These are phyloP conservation scores for Lithobates pipiens DNA, from an alignment of 2,797 vertebrate genomes.

Conservation along the genomic window DNA sequence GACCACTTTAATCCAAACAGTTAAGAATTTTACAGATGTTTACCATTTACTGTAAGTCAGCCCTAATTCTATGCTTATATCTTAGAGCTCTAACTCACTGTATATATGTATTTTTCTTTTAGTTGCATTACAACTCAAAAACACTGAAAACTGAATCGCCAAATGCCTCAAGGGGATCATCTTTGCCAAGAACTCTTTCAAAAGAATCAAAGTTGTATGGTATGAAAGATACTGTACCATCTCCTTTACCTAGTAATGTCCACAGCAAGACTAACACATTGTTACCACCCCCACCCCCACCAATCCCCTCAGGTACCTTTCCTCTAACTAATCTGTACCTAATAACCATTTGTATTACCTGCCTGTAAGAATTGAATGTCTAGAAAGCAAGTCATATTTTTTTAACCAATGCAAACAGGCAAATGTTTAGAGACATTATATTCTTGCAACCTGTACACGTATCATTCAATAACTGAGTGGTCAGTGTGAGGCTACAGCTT, in stretches of 20 bases:
- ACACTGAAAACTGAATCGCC: slow-evolving; percentile 96
- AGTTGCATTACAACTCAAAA: slow-evolving; percentile 99
- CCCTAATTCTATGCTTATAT: no score
- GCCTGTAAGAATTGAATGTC: slow-evolving; percentile 15
- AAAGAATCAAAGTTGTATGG: slow-evolving; percentile 99
- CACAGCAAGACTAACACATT: slow-evolving; percentile 95
- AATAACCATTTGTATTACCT: background rate
- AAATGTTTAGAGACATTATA: no score
- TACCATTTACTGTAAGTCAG: no score
- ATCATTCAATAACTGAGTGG: no score
- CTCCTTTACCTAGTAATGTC: slow-evolving; percentile 83
- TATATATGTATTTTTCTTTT: slow-evolving; percentile 50
- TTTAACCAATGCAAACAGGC: no score
- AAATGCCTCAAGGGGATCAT: slow-evolving; percentile 93
- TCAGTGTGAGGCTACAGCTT: no score
- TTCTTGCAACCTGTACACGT: no score
- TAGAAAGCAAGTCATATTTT: no score
- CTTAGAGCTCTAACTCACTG: background rate
- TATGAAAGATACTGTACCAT: slow-evolving; percentile 91
- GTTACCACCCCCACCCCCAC: slow-evolving; percentile 95
- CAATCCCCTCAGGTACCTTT: slow-evolving; percentile 92
- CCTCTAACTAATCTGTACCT: background rate
- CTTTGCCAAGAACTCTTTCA: slow-evolving; percentile 94
- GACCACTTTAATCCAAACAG: no score
- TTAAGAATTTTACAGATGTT: no score